Conservation (phyloP, 1,140 invertebrate species). For the Coptotermes formosanus region DNA sequence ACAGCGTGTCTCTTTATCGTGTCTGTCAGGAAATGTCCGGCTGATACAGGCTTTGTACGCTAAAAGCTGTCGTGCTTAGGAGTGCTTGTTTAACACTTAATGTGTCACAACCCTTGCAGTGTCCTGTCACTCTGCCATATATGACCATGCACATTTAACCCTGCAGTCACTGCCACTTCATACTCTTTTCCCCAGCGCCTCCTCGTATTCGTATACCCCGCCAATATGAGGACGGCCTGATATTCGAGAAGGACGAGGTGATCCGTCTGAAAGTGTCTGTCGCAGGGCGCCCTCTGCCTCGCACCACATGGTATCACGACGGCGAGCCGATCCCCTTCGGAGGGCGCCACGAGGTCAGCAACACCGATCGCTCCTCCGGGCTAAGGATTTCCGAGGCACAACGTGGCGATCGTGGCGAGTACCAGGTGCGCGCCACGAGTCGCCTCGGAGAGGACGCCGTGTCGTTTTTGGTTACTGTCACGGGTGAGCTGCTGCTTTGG, state of each 20-base stretch:
- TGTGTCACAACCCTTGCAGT: no score
- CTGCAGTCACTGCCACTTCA: no score
- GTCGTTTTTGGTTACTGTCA: slow-evolving; percentile 82
- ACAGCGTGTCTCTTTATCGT: no score
- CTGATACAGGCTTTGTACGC: no score
- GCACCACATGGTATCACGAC: slow-evolving; percentile 83
- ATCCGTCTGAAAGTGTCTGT: slow-evolving; percentile 86
- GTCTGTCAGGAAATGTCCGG: no score
- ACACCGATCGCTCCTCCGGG: slow-evolving; percentile 65
- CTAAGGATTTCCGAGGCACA: slow-evolving; percentile 71
- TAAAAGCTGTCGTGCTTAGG: no score
- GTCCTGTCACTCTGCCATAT: no score
- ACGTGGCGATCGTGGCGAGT: slow-evolving; percentile 81
- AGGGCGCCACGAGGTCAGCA: slow-evolving; percentile 61
- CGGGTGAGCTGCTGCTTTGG: slow-evolving; percentile 53
- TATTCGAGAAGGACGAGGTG: slow-evolving; percentile 85
- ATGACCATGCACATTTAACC: no score
- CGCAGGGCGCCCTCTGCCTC: slow-evolving; percentile 81
- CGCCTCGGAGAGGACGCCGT: slow-evolving; percentile 75
- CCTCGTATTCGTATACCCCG: slow-evolving; percentile 74
- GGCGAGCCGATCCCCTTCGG: slow-evolving; percentile 65
- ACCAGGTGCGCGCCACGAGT: slow-evolving; percentile 76
- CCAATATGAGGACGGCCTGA: slow-evolving; percentile 81
- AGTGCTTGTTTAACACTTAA: no score
- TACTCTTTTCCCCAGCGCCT: slow-evolving; percentile 55